A percentile compares a stretch with the other conserved stretches of the same genome.
phyloP scores from a whole-genome alignment of 2,113 vertebrate genomes.

The Pheucticus melanocephalus region DNA sequence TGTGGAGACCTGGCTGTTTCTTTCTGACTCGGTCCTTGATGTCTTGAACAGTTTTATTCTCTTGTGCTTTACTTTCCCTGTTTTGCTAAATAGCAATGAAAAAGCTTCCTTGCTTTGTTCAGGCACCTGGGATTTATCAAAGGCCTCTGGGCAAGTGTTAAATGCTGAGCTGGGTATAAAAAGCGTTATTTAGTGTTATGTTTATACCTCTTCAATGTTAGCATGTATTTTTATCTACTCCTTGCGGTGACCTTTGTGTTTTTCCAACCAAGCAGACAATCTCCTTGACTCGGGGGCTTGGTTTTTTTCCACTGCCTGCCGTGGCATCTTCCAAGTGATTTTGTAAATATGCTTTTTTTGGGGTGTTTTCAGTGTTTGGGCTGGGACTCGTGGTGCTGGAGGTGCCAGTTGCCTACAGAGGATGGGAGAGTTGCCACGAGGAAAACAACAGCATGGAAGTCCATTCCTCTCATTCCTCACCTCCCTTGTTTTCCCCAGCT shows the following conservation, averaged over 20 bases:
- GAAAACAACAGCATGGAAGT: not conserved
- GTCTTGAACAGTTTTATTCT: not conserved
- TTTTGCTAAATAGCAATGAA: not conserved
- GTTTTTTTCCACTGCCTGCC: not conserved
- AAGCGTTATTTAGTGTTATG: not conserved
- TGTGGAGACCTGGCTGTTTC: not conserved
- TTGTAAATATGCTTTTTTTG: not conserved
- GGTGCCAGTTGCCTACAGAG: not conserved
- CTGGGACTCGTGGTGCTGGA: not conserved
- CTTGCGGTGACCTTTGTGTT: not conserved
- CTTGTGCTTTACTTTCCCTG: not conserved
- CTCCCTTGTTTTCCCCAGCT: not conserved
- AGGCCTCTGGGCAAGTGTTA: not conserved
- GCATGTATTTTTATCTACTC: not conserved
- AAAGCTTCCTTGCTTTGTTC: constrained; percentile 24
- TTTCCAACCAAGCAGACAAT: not conserved
- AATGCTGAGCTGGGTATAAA: not conserved
- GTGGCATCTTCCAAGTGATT: not conserved
- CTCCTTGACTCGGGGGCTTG: not conserved
- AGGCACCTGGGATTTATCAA: not conserved
- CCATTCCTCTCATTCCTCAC: not conserved
- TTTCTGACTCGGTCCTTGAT: not conserved
- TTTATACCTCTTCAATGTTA: not conserved
- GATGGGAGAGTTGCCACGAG: not conserved
- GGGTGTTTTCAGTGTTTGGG: not conserved